Percentiles rank a stretch among this genome's conserved stretches.
Evolutionary conservation across 1,140 invertebrate genomes (phyloP).

Genomic region (Bursaphelenchus mucronatus): DNA sequence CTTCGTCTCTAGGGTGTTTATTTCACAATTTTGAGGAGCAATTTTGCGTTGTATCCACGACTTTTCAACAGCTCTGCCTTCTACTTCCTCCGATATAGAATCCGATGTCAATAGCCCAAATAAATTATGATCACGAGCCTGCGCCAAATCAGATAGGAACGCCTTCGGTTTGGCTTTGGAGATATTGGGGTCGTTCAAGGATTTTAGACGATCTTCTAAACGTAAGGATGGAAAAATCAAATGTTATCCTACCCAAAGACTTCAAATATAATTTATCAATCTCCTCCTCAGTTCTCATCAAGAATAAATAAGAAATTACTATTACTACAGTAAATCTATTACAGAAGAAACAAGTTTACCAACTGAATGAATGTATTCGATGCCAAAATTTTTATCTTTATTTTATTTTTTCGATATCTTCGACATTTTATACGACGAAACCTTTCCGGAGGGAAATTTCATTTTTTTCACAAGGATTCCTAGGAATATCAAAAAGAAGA

Average conservation of each 20-base stretch:
- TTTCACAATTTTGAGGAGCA: slow-evolving; percentile 44
- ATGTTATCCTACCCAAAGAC: slow-evolving; percentile 22
- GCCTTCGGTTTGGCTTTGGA: slow-evolving; percentile 16
- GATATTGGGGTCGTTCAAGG: slow-evolving; percentile 32
- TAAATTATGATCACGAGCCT: slow-evolving; percentile 31
- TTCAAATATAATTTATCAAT: slow-evolving; percentile 29
- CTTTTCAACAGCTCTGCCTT: slow-evolving; percentile 32
- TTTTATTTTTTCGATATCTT: no score
- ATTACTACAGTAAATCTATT: no score
- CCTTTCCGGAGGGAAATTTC: no score
- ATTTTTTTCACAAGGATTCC: no score
- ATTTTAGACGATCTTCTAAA: slow-evolving; percentile 35
- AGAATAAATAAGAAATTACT: no score
- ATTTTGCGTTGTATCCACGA: slow-evolving; percentile 50
- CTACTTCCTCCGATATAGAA: slow-evolving; percentile 21
- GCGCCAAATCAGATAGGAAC: slow-evolving; percentile 28
- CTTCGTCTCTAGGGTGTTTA: slow-evolving; percentile 31
- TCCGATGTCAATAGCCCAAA: slow-evolving; percentile 32
- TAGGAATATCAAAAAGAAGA: no score
- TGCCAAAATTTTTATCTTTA: no score
- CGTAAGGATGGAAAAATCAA: slow-evolving; percentile 16
- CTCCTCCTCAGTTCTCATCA: slow-evolving; percentile 20
- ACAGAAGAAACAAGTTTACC: no score
- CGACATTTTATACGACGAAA: no score
- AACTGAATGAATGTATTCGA: no score